phyloP scores from a whole-genome alignment of 2,888 invertebrate genomes.

The Mystacides longicornis region DNA sequence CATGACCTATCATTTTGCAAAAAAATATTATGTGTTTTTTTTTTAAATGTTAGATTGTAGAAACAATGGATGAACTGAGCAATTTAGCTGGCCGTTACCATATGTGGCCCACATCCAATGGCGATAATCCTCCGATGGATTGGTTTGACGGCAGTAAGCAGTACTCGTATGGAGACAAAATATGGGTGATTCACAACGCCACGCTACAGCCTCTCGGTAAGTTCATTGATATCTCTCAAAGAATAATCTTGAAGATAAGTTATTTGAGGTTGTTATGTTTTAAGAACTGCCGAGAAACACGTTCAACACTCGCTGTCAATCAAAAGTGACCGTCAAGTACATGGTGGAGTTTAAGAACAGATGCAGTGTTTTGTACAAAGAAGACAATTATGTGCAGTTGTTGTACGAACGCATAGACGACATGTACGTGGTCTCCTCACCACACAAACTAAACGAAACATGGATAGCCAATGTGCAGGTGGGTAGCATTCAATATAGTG shows the following conservation, averaged over 20 bases:
- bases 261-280: no score
- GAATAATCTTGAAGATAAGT: no score
- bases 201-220: slow-evolving; percentile 19
- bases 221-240: no score
- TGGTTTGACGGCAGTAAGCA: slow-evolving; percentile 20
- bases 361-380: neutral
- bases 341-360: neutral
- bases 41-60: slow-evolving; percentile 10
- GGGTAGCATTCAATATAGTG: no score
- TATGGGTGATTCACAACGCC: slow-evolving; percentile 23
- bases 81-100: slow-evolving; percentile 9
- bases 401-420: slow-evolving; percentile 21
- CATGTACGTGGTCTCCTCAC: slow-evolving; percentile 30
- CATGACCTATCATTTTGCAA: no score
- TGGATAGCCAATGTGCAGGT: slow-evolving; percentile 30
- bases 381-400: neutral
- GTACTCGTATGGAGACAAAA: slow-evolving; percentile 17
- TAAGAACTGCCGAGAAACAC: slow-evolving; percentile 34
- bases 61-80: slow-evolving; percentile 14
- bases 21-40: no score
- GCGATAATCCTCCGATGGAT: neutral
- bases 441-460: slow-evolving; percentile 30
- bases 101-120: slow-evolving; percentile 13
- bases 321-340: slow-evolving; percentile 35
- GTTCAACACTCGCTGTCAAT: slow-evolving; percentile 26